phyloP scores from a whole-genome alignment of 1,140 invertebrate species.

The Araneus ventricosus region DNA sequence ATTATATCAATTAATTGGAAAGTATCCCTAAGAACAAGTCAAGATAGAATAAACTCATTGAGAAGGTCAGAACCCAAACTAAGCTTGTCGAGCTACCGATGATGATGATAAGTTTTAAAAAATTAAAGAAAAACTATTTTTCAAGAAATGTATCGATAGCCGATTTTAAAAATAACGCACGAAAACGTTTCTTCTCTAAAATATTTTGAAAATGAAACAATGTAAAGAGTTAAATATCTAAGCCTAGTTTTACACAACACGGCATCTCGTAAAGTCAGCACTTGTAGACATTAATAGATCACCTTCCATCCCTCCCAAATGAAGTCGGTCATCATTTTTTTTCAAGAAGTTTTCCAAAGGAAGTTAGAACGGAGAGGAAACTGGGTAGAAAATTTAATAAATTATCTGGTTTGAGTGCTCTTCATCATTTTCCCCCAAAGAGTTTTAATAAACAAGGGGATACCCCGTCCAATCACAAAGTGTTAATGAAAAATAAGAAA shows the following conservation, averaged over 20 bases:
- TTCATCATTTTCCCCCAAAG: neutral
- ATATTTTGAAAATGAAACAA: neutral
- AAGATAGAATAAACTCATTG: no score
- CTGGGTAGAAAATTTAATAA: neutral
- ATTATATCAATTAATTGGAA: no score
- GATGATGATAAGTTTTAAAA: no score
- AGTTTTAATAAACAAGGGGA: neutral
- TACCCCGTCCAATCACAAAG: neutral
- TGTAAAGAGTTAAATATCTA: neutral
- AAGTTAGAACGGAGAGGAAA: neutral
- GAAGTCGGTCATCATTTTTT: neutral
- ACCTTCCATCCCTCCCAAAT: neutral
- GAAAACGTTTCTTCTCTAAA: neutral
- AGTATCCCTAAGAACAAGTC: no score
- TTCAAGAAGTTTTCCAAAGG: neutral
- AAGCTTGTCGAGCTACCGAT: no score
- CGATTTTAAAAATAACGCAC: neutral
- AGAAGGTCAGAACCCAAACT: no score
- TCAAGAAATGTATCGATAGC: neutral
- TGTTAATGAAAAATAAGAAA: conserved; percentile 10
- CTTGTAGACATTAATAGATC: neutral
- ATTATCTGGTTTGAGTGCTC: neutral
- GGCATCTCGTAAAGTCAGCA: neutral
- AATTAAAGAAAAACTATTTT: no score
- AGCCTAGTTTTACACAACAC: neutral